Conservation (phyloP, 2,797 vertebrate genomes). For the Miopithecus talapoin region DNA sequence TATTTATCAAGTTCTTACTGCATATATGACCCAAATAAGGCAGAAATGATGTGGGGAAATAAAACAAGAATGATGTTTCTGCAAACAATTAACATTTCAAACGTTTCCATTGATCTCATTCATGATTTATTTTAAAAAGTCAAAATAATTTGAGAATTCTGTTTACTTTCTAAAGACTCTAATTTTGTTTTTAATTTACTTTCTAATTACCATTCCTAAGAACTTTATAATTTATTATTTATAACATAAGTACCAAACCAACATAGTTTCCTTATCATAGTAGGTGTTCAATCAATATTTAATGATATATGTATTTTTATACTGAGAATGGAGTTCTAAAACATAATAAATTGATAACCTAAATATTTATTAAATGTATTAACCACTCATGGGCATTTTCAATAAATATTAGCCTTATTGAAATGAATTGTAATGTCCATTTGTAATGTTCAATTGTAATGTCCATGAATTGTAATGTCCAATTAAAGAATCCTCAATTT, state of each 20-base stretch:
- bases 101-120: slow-evolving; percentile 3
- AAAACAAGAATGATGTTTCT: slow-evolving; percentile 23
- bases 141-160: slow-evolving; percentile 6
- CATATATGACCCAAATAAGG: slow-evolving; percentile 12
- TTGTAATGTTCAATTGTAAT: neutral
- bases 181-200: slow-evolving; percentile 40
- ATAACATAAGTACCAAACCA: slow-evolving; percentile 32
- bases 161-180: slow-evolving; percentile 6
- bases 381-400: neutral
- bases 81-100: slow-evolving; percentile 7
- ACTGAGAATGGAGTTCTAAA: neutral
- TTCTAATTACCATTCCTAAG: slow-evolving; percentile 6
- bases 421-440: neutral
- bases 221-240: slow-evolving; percentile 55
- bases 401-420: neutral
- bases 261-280: slow-evolving; percentile 17
- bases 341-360: neutral
- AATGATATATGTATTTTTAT: neutral
- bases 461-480: neutral
- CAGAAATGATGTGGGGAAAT: neutral
- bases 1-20: slow-evolving; percentile 40
- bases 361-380: neutral
- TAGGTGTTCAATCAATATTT: slow-evolving; percentile 55
- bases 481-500: neutral
- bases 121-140: neutral